Base-by-base conservation (phyloP, 2,888 invertebrate genomes). In the Brenthis daphne region DNA sequence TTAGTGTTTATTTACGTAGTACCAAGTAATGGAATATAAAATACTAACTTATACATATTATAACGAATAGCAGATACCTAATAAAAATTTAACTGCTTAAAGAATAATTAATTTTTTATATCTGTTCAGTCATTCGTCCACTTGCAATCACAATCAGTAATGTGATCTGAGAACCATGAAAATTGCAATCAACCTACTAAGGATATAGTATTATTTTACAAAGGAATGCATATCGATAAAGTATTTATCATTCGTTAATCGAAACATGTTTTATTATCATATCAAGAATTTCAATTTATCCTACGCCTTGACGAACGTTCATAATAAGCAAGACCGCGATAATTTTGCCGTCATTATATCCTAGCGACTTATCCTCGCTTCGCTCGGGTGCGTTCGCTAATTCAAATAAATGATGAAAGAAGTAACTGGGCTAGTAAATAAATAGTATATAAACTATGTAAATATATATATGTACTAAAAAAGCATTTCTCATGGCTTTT, bases 161-260 rank as follows among this genome's bases (percentile, higher is more conserved):
- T 65, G 29, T 53, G 61, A 57, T 63, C 57, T n/a, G 69, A 67
- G 57, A 65, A 61, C 53, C 67, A 67, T 69, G 65, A 72, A 72
- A 70, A 68, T 61, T 68, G 68, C 61, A 68, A 70, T 68, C 57
- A 65, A 70, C 65, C 65, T 57, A 61, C 64, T 65, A 51, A 61
- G 24, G 56, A 20, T 47, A 55, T 48, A 48, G 54, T 57, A 51
- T 54, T 55, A 55, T 56, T 24, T 51, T 6, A 14, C 54, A 29
- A 58, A 54, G 53, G 6, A 37, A 48, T 60, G 47, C 20, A 67
- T 54, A 67, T 48, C 55, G 13, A 56, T 50, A 37, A n/a, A 5
- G 12, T 37, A 43, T 29, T 11, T 33, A n/a, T 33, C 20, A 33
- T 51, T 50, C 6, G 16, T 33, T 2, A n/a, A 33, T 43, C 2